A percentile compares a stretch with the other conserved stretches of the same genome.
Conservation (phyloP, 2,888 invertebrate species). For the Diaprepes abbreviatus region DNA sequence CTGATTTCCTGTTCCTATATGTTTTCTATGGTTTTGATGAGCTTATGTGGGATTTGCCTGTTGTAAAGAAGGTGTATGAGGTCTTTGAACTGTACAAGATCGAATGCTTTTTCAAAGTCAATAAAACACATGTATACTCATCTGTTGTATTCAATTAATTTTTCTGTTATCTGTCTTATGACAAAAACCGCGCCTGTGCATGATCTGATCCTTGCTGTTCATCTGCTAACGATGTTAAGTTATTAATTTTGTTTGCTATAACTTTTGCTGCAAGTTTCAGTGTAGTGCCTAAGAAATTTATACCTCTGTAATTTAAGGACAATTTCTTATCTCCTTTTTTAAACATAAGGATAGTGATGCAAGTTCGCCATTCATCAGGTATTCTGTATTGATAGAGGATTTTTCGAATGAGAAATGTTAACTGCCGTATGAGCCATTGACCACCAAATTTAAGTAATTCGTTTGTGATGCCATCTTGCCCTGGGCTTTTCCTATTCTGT, state of each 20-base stretch:
- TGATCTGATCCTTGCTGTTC: slow-evolving; percentile 20
- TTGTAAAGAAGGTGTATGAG: slow-evolving; percentile 11
- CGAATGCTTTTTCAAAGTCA: slow-evolving; percentile 12
- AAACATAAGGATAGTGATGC: slow-evolving; percentile 15
- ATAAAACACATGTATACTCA: slow-evolving; percentile 22
- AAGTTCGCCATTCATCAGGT: slow-evolving; percentile 1
- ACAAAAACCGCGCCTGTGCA: slow-evolving; percentile 17
- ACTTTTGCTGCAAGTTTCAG: slow-evolving; percentile 22
- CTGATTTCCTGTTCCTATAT: background rate
- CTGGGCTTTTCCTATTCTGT: background rate
- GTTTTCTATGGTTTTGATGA: slow-evolving; percentile 15
- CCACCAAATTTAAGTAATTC: slow-evolving; percentile 20
- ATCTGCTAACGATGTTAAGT: slow-evolving; percentile 10
- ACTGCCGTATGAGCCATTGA: slow-evolving; percentile 6
- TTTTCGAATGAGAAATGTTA: slow-evolving; percentile 1
- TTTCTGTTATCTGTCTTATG: slow-evolving; percentile 20
- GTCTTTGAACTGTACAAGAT: slow-evolving; percentile 10
- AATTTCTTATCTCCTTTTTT: slow-evolving; percentile 50
- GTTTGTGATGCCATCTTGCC: slow-evolving; percentile 21
- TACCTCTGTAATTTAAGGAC: slow-evolving; percentile 6
- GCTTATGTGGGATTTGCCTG: slow-evolving; percentile 28
- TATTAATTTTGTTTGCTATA: slow-evolving; percentile 18
- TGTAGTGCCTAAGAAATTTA: slow-evolving; percentile 4
- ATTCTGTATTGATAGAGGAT: slow-evolving; percentile 17
- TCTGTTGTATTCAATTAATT: slow-evolving; percentile 38